Evolutionary conservation across 2,797 vertebrate species (phyloP), one percentile per base, ranked within the genome.

Genomic region (Tauraco hartlaubi): DNA sequence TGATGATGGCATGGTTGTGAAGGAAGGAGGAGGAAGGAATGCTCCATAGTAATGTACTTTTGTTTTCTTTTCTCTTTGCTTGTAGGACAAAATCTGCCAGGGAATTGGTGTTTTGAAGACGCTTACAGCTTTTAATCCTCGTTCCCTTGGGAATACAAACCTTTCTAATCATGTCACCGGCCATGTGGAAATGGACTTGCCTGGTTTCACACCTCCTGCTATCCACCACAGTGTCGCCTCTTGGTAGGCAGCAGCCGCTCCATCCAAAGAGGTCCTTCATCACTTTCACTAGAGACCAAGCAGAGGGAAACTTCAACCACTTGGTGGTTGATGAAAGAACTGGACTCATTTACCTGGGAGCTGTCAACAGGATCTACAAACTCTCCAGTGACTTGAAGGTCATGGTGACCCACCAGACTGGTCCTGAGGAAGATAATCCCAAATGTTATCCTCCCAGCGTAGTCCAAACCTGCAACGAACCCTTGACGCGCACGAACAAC

Each of bases 361-460:
- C 99, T 0, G 99, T 99, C 88, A 99, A 99, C 96, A 98, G 99
- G 97, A 99, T 99, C 97, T 99, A 99, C 95, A 99, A 99, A 98
- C 99, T 99, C 58, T 99, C 99, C 81, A 98, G 98, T 4, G 97
- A 97, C 90, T 97, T 99, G 94, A 99, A 99, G 78, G 98, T 99
- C 84, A 98, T 99, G 97, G 98, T 99, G 88, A 99, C 98, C 25
- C 99, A 99, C 25, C 98, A 99, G 97, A 99, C 99, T 0, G 99
- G 99, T 71, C 99, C 99, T 2, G 99, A 99, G 1, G 99, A 99
- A 55, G 99, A 99, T 96, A 99, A 99, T 97, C 99, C 99, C 84
- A 99, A 99, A 96, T 99, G 99, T 96, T 99, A 99, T 92, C 99
- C 99, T 6, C 99, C 99, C 20, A 99, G 99, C 84, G 99, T 99